A percentile compares a stretch with the other conserved stretches of the same genome.
Evolutionary conservation across 53 echinoderm and acorn worm genomes (phyloP).

Genomic region (Zoroaster sp.): DNA sequence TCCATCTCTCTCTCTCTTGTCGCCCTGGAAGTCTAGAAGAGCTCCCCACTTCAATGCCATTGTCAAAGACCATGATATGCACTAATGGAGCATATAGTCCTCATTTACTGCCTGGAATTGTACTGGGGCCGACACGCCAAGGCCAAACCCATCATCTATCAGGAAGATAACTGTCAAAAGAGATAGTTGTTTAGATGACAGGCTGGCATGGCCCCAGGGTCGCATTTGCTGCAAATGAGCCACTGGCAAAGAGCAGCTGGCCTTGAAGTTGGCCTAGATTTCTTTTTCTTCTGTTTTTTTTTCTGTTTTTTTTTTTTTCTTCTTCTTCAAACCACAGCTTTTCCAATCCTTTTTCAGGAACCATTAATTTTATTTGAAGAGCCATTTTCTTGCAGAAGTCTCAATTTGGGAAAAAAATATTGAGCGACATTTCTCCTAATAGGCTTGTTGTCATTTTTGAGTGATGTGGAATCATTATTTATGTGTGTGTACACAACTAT

Average conservation of each 20-base stretch:
- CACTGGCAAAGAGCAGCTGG: not conserved
- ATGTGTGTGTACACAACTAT: too few species aligned
- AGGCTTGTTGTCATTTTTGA: too few species aligned
- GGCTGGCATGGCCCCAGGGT: not conserved
- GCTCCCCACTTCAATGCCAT: not conserved
- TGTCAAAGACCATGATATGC: conserved; percentile 4
- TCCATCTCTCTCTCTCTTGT: not conserved
- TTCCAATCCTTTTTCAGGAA: not conserved
- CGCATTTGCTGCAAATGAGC: not conserved
- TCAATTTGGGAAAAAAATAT: too few species aligned
- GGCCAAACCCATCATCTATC: conserved; percentile 39
- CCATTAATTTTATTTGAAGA: not conserved
- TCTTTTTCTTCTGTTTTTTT: too few species aligned
- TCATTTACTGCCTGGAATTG: conserved; percentile 4
- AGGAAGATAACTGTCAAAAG: conserved; percentile 29
- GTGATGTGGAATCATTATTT: too few species aligned
- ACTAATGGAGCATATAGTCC: conserved; percentile 10
- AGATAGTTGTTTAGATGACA: conserved; percentile 14
- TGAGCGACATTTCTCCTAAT: too few species aligned
- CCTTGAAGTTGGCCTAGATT: conserved; percentile 41
- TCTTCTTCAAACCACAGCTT: not conserved
- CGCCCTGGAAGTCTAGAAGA: not conserved
- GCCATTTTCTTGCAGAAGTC: too few species aligned
- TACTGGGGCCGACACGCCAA: conserved; percentile 1
- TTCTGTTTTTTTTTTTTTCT: too few species aligned